A percentile compares a stretch with the other conserved stretches of the same genome.
Evolutionary conservation across 2,888 invertebrate genomes (phyloP).

Genomic region (Rhodophaea formosa): DNA sequence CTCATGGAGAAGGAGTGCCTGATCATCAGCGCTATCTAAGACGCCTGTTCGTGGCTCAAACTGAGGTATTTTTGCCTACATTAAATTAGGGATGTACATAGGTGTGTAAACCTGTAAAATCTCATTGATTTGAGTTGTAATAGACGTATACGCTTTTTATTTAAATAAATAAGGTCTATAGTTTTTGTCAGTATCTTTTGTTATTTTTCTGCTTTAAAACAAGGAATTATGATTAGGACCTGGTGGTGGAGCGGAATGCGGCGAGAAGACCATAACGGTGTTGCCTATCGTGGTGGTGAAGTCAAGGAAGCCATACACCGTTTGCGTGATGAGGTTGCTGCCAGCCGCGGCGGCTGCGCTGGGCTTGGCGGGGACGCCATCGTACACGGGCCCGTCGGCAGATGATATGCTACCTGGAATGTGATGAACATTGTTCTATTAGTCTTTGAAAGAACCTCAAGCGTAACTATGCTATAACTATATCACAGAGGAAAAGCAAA

Average conservation of each 20-base stretch:
- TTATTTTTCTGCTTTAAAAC: constrained; percentile 7
- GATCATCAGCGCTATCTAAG: no score
- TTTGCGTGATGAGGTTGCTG: constrained; percentile 87
- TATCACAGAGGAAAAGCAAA: no score
- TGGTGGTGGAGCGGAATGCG: constrained; percentile 88
- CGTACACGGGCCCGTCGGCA: constrained; percentile 49
- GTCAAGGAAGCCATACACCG: constrained; percentile 95
- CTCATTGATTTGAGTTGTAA: no score
- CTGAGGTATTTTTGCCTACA: no score
- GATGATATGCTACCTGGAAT: constrained; percentile 27
- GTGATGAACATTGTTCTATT: background rate
- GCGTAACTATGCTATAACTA: no score
- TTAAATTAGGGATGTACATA: no score
- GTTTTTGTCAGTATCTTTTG: background rate
- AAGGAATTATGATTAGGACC: constrained; percentile 66
- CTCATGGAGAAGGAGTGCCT: no score
- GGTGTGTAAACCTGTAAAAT: no score
- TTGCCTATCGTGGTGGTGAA: constrained; percentile 97
- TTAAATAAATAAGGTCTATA: no score
- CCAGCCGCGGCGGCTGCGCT: constrained; percentile 36
- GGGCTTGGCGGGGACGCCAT: constrained; percentile 35
- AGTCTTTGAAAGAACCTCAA: no score
- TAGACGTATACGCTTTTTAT: no score
- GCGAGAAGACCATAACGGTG: constrained; percentile 96
- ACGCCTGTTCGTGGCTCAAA: no score